Evolutionary conservation across 1,140 invertebrate species (phyloP), one percentile per base, ranked within the genome.

Genomic region (Drosophila burlai): DNA sequence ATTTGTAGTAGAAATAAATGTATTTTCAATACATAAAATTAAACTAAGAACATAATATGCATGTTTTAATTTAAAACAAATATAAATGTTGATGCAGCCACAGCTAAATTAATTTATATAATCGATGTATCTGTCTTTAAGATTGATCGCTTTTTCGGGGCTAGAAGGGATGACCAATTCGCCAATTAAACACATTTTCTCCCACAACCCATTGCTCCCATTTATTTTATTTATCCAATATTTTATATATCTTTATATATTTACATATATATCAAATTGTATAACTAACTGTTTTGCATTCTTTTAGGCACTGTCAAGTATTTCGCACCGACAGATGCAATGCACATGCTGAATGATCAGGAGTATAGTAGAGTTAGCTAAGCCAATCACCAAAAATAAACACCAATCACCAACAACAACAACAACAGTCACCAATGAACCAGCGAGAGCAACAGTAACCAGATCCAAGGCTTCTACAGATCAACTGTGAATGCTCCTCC

Each of bases 291-390:
- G 13, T 84, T 72, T 61, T 50, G 54, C 76, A 73, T 85, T 80
- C 58, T 92, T 92, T 74, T 91, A 92, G 91, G 85, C 80, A 91
- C 89, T 75, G 91, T 91, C 78, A 94, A 93, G 87, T 95, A 95
- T 86, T 94, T 94, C 78, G 94, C 94, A 86, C 94, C 94, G 62
- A 94, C 93, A 73, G 94, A 95, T 85, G 94, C 94, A 62, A 94
- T 95, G 81, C 93, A 94, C 75, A 94, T 95, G 94, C 83, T 93
- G 63, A 90, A 93, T 81, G 93, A 93, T 49, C 91, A 89, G 82
- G 91, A 92, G 72, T 92, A 92, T 75, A 86, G 67, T 90, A 89
- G 89, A 85, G 79, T 92, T 84, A 84, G 81, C 81, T 92, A 92
- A 83, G 76, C 54, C 71, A 72, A 40, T 63, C 31, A 78, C 69